These are phyloP conservation scores for Macrophya annulata DNA, from an alignment of 2,888 invertebrate species.

Conservation along the genomic window DNA sequence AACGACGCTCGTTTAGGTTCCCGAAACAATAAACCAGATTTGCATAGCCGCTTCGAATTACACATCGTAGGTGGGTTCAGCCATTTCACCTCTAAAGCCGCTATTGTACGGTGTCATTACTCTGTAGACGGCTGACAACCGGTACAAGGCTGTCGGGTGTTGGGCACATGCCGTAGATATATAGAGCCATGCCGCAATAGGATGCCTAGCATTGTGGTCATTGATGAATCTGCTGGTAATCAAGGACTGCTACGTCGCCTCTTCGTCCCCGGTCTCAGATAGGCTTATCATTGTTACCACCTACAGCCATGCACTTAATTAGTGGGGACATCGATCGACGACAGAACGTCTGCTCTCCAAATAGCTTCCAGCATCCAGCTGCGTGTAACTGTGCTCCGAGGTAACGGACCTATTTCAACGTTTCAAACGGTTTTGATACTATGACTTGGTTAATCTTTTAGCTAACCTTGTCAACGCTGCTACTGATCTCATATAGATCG, in stretches of 20 bases:
- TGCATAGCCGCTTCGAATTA: slow-evolving; percentile 68
- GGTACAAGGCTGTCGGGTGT: slow-evolving; percentile 56
- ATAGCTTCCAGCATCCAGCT: slow-evolving; percentile 28
- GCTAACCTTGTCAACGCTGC: not conserved
- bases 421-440: slow-evolving; percentile 17
- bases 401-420: not conserved
- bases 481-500: not conserved
- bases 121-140: slow-evolving; percentile 61
- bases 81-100: slow-evolving; percentile 62
- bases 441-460: not conserved
- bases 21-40: slow-evolving; percentile 66
- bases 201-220: slow-evolving; percentile 56
- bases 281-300: slow-evolving; percentile 55
- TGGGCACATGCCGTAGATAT: slow-evolving; percentile 51
- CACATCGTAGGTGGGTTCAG: slow-evolving; percentile 65
- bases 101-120: slow-evolving; percentile 67
- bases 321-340: slow-evolving; percentile 51
- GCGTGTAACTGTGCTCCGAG: not conserved
- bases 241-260: slow-evolving; percentile 55
- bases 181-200: slow-evolving; percentile 39
- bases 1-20: slow-evolving; percentile 54
- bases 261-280: slow-evolving; percentile 49
- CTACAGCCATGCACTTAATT: slow-evolving; percentile 55
- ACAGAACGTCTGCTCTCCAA: slow-evolving; percentile 32
- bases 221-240: slow-evolving; percentile 58